phyloP scores from a whole-genome alignment of 2,797 vertebrate species.

The Lagocephalus sceleratus region DNA sequence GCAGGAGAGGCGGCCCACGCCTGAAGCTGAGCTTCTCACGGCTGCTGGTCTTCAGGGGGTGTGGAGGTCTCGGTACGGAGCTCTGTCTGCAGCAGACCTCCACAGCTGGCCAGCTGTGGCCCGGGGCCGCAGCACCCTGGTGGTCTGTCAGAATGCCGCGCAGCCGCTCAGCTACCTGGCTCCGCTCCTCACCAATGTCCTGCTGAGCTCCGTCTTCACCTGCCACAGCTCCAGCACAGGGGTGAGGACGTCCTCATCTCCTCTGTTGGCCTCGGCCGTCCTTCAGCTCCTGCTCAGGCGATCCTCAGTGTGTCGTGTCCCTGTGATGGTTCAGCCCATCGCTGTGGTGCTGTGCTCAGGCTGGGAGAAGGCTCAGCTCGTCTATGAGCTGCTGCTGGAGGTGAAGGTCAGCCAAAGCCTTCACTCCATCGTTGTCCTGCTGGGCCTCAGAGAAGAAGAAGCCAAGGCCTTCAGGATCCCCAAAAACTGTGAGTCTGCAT shows the following conservation, averaged over 20 bases:
- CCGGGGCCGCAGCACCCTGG: slow-evolving; percentile 79
- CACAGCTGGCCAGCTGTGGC: slow-evolving; percentile 87
- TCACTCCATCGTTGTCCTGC: slow-evolving; percentile 72
- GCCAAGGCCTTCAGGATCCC: slow-evolving; percentile 76
- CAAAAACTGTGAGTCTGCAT: slow-evolving; percentile 75
- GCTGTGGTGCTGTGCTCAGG: slow-evolving; percentile 86
- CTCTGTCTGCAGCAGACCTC: slow-evolving; percentile 72
- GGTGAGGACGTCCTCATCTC: slow-evolving; percentile 67
- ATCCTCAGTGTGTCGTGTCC: too few relatives aligned
- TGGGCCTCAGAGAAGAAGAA: slow-evolving; percentile 81
- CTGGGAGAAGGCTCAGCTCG: slow-evolving; percentile 83
- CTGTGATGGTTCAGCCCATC: slow-evolving; percentile 76
- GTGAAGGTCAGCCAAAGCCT: slow-evolving; percentile 58
- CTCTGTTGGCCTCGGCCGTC: background rate
- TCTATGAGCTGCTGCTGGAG: slow-evolving; percentile 78
- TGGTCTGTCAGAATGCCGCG: slow-evolving; percentile 74
- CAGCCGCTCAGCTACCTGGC: slow-evolving; percentile 83
- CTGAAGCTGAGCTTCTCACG: background rate
- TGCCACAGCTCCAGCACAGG: slow-evolving; percentile 66
- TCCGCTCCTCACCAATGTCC: slow-evolving; percentile 83
- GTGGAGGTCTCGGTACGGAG: slow-evolving; percentile 46
- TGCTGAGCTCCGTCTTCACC: slow-evolving; percentile 64
- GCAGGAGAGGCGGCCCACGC: too few relatives aligned
- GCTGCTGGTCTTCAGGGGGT: slow-evolving; percentile 72
- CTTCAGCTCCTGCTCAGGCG: background rate